These are phyloP conservation scores for Tineola bisselliella DNA, from an alignment of 2,888 invertebrate species.

Conservation along the genomic window DNA sequence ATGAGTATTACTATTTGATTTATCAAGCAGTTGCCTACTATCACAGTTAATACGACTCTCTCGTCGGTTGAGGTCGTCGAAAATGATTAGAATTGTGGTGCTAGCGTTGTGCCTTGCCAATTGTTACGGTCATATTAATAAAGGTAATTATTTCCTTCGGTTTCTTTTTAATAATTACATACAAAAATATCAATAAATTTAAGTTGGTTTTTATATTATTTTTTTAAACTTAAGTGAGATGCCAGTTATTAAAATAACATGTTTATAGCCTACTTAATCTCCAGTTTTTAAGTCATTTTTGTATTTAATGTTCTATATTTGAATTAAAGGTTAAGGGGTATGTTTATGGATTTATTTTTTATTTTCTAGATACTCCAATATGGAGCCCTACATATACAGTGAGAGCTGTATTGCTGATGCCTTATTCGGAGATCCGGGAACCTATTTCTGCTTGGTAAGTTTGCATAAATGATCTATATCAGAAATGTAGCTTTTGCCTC, in stretches of 20 bases:
- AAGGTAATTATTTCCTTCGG: conserved; percentile 33
- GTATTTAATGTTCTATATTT: no score
- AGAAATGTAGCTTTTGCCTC: no score
- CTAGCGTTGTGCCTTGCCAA: conserved; percentile 35
- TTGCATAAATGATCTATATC: background rate
- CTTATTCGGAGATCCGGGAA: conserved; percentile 93
- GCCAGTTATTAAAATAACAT: no score
- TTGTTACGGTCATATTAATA: conserved; percentile 35
- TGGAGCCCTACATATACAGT: conserved; percentile 80
- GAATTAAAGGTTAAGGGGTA: no score
- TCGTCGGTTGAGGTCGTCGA: conserved; percentile 23
- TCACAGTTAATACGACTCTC: conserved; percentile 20
- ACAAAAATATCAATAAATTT: no score
- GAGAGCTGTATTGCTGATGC: conserved; percentile 83
- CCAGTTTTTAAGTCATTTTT: no score
- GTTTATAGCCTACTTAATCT: no score
- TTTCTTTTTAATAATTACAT: no score
- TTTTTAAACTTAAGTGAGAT: no score
- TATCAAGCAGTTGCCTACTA: conserved; percentile 27
- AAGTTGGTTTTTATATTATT: no score
- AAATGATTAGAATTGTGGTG: conserved; percentile 31
- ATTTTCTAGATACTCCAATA: conserved; percentile 58
- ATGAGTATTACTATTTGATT: background rate
- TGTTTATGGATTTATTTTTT: no score
- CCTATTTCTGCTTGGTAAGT: conserved; percentile 87